A percentile compares a stretch with the other conserved stretches of the same genome.
Evolutionary conservation across 2,113 vertebrate species (phyloP).

Genomic region (Colossoma macropomum): DNA sequence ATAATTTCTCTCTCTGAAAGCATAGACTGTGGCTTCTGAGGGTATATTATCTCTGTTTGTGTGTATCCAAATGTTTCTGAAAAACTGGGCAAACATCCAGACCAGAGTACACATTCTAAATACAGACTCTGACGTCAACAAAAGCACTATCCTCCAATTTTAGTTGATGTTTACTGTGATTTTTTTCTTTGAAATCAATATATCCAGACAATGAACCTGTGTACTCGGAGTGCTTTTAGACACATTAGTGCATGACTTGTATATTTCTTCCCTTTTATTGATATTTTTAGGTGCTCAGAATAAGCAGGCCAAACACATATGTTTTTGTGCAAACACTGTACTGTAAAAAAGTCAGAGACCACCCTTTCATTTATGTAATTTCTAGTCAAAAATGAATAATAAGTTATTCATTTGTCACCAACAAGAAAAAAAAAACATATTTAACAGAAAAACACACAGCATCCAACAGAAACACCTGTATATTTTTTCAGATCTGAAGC

Average conservation of each 20-base stretch:
- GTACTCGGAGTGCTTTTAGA: not conserved
- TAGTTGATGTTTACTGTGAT: conserved; percentile 47
- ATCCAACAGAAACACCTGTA: no score
- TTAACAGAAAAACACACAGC: no score
- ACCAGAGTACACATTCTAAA: conserved; percentile 53
- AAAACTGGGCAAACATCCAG: conserved; percentile 55
- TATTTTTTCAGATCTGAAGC: no score
- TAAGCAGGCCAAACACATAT: not conserved
- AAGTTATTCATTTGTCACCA: no score
- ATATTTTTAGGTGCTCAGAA: not conserved
- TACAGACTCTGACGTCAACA: conserved; percentile 52
- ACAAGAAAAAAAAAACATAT: no score
- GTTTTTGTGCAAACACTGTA: no score
- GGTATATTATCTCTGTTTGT: conserved; percentile 35
- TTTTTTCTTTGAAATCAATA: conserved; percentile 52
- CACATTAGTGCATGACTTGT: not conserved
- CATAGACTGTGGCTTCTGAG: conserved; percentile 26
- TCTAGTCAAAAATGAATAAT: no score
- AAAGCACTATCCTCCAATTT: conserved; percentile 66
- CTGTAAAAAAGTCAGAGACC: no score
- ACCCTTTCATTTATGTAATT: no score
- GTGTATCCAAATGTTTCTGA: conserved; percentile 48
- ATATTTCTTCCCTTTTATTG: not conserved
- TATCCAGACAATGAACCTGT: not conserved
- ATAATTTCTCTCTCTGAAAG: conserved; percentile 43